Conservation (phyloP, 2,797 vertebrate genomes). For the Acomys russatus region DNA sequence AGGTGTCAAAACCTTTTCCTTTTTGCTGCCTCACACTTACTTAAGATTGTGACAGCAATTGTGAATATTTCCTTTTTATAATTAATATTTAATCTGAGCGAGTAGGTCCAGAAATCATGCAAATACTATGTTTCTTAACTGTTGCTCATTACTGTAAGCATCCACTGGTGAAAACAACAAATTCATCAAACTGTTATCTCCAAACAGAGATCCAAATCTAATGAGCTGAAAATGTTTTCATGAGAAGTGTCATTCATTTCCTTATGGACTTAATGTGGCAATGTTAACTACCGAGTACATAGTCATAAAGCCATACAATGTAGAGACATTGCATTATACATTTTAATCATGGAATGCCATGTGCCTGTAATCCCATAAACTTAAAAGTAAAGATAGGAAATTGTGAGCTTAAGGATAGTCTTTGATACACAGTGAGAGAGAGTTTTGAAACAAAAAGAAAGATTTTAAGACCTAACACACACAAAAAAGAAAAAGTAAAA, state of each 20-base stretch:
- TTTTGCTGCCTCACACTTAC: no score
- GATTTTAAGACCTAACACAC: neutral
- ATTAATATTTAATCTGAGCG: neutral
- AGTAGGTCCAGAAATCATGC: neutral
- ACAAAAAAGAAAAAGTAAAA: neutral
- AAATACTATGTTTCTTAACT: neutral
- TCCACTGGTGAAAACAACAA: neutral
- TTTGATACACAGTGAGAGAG: neutral
- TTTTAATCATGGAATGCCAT: neutral
- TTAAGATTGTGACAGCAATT: neutral
- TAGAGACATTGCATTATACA: neutral
- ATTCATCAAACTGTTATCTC: neutral
- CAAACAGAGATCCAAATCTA: neutral
- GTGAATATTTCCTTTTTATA: neutral
- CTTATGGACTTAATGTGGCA: neutral
- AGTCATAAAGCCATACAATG: neutral
- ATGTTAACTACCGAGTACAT: neutral
- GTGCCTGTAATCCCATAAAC: neutral
- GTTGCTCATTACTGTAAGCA: no score
- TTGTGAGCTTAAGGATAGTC: no score
- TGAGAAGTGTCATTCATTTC: neutral
- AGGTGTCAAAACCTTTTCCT: neutral
- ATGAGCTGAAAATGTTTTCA: conserved; percentile 41
- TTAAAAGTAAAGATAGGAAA: neutral
- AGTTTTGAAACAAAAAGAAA: neutral